Percentiles rank a stretch among this genome's conserved stretches.
These are phyloP conservation scores for Nothocercus julius DNA, from an alignment of 2,113 vertebrate species.

Conservation along the genomic window DNA sequence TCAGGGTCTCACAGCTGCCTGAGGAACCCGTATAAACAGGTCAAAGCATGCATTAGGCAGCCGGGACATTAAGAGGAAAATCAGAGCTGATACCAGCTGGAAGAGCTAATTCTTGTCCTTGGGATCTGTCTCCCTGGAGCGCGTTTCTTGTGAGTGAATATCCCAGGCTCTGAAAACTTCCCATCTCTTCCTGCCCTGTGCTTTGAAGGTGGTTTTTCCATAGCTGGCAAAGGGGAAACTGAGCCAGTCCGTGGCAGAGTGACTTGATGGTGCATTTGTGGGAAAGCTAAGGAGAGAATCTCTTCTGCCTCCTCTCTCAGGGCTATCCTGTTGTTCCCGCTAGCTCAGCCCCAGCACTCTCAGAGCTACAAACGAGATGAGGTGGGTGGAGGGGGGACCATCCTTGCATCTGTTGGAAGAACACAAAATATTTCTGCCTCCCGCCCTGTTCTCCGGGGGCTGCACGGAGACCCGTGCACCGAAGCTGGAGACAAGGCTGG, in stretches of 20 bases:
- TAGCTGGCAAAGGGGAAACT: background rate
- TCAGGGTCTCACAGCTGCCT: background rate
- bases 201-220: background rate
- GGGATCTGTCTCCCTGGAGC: background rate
- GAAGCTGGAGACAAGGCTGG: conserved; percentile 13
- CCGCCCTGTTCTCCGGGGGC: background rate
- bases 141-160: accelerated
- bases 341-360: background rate
- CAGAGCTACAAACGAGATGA: background rate
- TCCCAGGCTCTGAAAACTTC: background rate
- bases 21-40: background rate
- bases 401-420: background rate
- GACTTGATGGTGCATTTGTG: background rate
- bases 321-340: background rate
- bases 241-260: background rate
- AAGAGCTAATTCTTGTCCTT: too few species aligned
- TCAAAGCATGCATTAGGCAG: background rate
- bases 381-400: accelerated
- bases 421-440: background rate
- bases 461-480: background rate
- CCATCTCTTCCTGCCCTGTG: background rate
- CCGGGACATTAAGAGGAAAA: background rate
- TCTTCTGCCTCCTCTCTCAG: background rate
- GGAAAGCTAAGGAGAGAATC: background rate
- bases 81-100: background rate